phyloP scores from a whole-genome alignment of 2,888 invertebrate species.

The Euphydryas editha region DNA sequence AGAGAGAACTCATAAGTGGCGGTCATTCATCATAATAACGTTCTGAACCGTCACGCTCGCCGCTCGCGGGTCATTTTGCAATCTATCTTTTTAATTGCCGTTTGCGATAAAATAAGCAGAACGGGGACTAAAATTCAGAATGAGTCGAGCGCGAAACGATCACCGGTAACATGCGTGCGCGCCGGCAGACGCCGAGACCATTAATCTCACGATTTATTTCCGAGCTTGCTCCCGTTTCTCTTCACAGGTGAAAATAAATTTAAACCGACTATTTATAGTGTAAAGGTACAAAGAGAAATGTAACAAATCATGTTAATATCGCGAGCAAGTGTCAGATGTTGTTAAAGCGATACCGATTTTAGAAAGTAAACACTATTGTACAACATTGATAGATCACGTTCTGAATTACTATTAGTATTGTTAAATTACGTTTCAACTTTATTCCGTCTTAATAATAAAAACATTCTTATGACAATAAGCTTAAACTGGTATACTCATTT shows the following conservation, averaged over 20 bases:
- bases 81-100: slow-evolving; percentile 82
- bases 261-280: slow-evolving; percentile 61
- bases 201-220: slow-evolving; percentile 72
- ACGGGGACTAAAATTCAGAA: slow-evolving; percentile 24
- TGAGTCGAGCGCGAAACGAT: slow-evolving; percentile 22
- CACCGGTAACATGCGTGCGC: slow-evolving; percentile 28
- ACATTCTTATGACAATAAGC: slow-evolving; percentile 4
- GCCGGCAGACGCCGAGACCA: slow-evolving; percentile 48
- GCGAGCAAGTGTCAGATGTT: slow-evolving; percentile 50
- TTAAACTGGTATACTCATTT: background rate
- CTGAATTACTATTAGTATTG: slow-evolving; percentile 42
- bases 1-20: slow-evolving; percentile 70
- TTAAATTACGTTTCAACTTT: slow-evolving; percentile 24
- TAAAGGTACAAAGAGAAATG: slow-evolving; percentile 62
- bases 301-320: slow-evolving; percentile 58
- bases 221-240: slow-evolving; percentile 66
- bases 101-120: slow-evolving; percentile 62
- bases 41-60: slow-evolving; percentile 73
- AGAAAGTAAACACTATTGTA: slow-evolving; percentile 50
- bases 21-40: slow-evolving; percentile 78
- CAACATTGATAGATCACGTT: slow-evolving; percentile 42
- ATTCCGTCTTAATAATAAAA: slow-evolving; percentile 18
- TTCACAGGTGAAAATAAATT: slow-evolving; percentile 65
- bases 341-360: slow-evolving; percentile 45
- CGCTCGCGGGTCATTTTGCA: slow-evolving; percentile 79